phyloP scores from a whole-genome alignment of 2,797 vertebrate species.

The Acridotheres tristis region DNA sequence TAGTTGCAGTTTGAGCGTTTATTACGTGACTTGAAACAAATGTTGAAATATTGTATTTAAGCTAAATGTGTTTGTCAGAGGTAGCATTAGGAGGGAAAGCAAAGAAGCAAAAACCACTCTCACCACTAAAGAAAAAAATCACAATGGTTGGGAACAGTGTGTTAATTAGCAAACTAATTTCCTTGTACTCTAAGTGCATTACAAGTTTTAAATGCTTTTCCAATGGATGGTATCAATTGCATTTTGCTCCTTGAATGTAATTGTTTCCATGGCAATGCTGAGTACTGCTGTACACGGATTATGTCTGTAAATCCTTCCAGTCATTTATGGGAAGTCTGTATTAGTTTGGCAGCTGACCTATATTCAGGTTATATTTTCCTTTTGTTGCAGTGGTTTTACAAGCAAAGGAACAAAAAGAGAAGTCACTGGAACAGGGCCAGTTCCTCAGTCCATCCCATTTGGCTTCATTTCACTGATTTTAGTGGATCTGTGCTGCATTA shows the following conservation, averaged over 20 bases:
- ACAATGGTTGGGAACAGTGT: slow-evolving; percentile 7
- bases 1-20: slow-evolving; percentile 43
- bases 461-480: neutral
- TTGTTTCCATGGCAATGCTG: slow-evolving; percentile 40
- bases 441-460: neutral
- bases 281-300: neutral
- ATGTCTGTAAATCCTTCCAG: slow-evolving; percentile 10
- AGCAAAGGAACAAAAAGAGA: neutral
- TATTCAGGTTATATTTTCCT: slow-evolving; percentile 9
- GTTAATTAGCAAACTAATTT: slow-evolving; percentile 63
- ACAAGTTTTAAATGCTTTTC: slow-evolving; percentile 52
- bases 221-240: slow-evolving; percentile 24
- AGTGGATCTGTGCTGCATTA: neutral
- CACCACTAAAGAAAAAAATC: slow-evolving; percentile 32
- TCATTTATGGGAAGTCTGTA: slow-evolving; percentile 17
- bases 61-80: slow-evolving; percentile 26
- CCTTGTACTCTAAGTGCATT: slow-evolving; percentile 43
- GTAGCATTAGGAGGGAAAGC: neutral
- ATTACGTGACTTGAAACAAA: slow-evolving; percentile 40
- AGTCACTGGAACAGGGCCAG: neutral
- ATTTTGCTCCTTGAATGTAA: slow-evolving; percentile 44
- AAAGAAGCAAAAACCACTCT: slow-evolving; percentile 3
- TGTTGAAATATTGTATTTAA: slow-evolving; percentile 57
- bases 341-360: slow-evolving; percentile 43
- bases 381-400: slow-evolving; percentile 5